Evolutionary conservation across 2,888 invertebrate species (phyloP).

Genomic region (Liodrosophila aerea): DNA sequence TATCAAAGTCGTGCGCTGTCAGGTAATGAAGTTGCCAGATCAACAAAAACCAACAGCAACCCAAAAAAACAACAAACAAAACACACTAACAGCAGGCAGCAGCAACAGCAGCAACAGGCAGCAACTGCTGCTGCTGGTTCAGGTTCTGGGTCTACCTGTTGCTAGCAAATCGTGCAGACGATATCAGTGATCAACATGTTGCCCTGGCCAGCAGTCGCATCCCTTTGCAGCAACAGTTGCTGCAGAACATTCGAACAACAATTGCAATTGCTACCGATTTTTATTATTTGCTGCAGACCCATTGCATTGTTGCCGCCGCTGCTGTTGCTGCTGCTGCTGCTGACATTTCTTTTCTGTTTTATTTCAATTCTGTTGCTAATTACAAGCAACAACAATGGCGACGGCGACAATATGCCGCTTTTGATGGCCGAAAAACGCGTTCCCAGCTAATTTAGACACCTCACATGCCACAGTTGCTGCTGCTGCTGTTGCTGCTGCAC

Average conservation of each 20-base stretch:
- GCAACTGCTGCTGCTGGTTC: constrained; percentile 33
- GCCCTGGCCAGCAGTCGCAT: constrained; percentile 56
- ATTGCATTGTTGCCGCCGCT: constrained; percentile 29
- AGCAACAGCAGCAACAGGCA: constrained; percentile 28
- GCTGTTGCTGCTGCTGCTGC: constrained; percentile 11
- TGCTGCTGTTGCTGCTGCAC: constrained; percentile 18
- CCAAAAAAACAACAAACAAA: constrained; percentile 34
- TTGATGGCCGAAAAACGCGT: constrained; percentile 75
- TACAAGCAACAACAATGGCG: constrained; percentile 40
- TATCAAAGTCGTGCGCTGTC: constrained; percentile 77
- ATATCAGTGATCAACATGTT: constrained; percentile 74
- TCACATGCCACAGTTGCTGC: constrained; percentile 62
- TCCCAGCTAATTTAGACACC: constrained; percentile 78
- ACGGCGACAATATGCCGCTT: constrained; percentile 55
- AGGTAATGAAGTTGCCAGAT: constrained; percentile 78
- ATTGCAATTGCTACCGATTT: constrained; percentile 78
- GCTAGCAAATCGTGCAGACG: constrained; percentile 69
- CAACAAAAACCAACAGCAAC: constrained; percentile 67
- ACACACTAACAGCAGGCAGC: constrained; percentile 55
- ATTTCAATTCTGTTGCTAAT: constrained; percentile 63
- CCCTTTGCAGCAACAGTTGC: constrained; percentile 52
- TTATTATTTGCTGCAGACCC: constrained; percentile 60
- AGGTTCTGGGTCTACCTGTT: constrained; percentile 62
- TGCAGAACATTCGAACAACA: constrained; percentile 61
- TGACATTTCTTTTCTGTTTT: constrained; percentile 22